Evolutionary conservation across 2,113 vertebrate species (phyloP).

Genomic region (Phainopepla nitens): DNA sequence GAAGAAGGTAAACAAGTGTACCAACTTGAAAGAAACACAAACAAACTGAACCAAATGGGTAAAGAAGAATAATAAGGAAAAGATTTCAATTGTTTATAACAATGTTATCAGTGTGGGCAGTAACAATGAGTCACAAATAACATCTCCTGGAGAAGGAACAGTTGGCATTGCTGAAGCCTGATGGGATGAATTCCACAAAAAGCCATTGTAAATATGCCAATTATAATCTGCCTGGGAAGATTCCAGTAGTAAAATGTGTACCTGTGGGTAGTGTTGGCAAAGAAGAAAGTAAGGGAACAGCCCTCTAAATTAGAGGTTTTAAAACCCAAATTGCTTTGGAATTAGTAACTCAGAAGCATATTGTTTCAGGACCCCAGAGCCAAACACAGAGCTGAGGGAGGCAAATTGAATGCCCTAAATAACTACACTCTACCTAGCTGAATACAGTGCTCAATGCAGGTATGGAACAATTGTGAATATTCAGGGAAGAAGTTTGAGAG

Average conservation of each 20-base stretch:
- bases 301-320: background rate
- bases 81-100: conserved; percentile 1
- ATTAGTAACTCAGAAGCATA: background rate
- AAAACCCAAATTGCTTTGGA: background rate
- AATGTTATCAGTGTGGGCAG: conserved; percentile 19
- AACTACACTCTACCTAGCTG: background rate
- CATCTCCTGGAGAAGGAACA: conserved; percentile 12
- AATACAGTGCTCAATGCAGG: background rate
- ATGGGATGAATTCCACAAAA: conserved; percentile 7
- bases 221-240: conserved; percentile 17
- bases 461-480: background rate
- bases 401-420: background rate
- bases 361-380: background rate
- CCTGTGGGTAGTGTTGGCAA: background rate
- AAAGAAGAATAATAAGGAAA: background rate
- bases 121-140: conserved; percentile 21
- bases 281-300: background rate
- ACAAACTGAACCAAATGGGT: background rate
- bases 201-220: background rate
- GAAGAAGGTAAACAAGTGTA: background rate
- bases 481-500: background rate
- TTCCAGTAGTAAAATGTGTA: background rate
- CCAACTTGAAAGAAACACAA: background rate
- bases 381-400: background rate
- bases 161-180: background rate